Percentiles rank a stretch among this genome's conserved stretches.
Evolutionary conservation across 2,113 vertebrate genomes (phyloP).

Genomic region (Crotophaga sulcirostris): DNA sequence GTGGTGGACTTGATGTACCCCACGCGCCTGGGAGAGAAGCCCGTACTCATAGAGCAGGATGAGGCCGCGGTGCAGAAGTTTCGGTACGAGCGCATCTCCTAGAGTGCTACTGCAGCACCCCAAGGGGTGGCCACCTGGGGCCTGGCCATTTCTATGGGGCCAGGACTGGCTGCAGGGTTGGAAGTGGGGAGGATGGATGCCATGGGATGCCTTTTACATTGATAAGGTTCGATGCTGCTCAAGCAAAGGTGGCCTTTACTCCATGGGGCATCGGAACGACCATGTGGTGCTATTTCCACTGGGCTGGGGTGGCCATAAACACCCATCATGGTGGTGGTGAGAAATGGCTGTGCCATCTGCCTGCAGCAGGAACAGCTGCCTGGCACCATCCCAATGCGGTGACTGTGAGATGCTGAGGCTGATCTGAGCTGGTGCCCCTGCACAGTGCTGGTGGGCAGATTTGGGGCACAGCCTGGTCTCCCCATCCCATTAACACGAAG

Average conservation of each 20-base stretch:
- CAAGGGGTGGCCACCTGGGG: rapidly evolving
- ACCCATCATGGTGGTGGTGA: not conserved
- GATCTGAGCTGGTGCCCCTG: not conserved
- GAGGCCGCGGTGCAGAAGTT: conserved; percentile 83
- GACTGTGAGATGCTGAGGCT: not conserved
- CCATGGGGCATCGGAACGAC: rapidly evolving
- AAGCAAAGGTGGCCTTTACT: not conserved
- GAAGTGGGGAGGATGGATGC: not conserved
- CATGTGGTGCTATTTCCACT: not conserved
- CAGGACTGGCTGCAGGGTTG: not conserved
- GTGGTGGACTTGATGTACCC: conserved; percentile 89
- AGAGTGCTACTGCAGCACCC: not conserved
- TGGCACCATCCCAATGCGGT: rapidly evolving
- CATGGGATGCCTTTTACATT: not conserved
- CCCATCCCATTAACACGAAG: rapidly evolving
- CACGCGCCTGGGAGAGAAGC: conserved; percentile 81
- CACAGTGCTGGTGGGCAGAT: not conserved
- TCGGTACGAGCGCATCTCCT: conserved; percentile 73
- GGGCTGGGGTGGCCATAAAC: not conserved
- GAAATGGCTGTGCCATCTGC: not conserved
- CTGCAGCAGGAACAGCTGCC: not conserved
- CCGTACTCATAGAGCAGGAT: conserved; percentile 78
- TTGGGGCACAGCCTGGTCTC: not conserved
- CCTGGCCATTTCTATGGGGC: not conserved
- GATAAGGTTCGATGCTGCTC: rapidly evolving